phyloP scores from a whole-genome alignment of 2,888 invertebrate species.

The Campoplex nolae region DNA sequence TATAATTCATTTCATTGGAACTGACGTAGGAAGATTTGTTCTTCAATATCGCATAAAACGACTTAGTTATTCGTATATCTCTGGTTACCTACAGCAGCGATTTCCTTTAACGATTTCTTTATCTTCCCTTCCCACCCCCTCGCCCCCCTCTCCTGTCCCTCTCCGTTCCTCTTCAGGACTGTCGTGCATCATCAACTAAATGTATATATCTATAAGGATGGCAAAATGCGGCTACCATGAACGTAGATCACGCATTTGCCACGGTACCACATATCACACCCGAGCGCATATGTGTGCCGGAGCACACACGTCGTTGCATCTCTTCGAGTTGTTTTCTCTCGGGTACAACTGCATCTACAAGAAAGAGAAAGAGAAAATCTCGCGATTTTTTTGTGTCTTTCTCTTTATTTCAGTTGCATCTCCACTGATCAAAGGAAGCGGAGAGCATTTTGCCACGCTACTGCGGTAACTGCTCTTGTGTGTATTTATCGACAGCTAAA shows the following conservation, averaged over 20 bases:
- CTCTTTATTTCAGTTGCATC: not conserved
- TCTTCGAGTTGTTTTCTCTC: constrained; percentile 5
- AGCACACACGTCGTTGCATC: constrained; percentile 24
- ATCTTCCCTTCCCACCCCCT: not conserved
- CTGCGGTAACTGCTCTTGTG: constrained; percentile 31
- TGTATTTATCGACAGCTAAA: constrained; percentile 36
- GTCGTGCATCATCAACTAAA: constrained; percentile 55
- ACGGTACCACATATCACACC: constrained; percentile 68
- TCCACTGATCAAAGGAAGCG: not conserved
- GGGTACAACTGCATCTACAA: constrained; percentile 6
- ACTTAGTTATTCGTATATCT: constrained; percentile 32
- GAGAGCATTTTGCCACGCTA: constrained; percentile 32
- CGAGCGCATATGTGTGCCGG: constrained; percentile 2
- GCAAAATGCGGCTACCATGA: constrained; percentile 68
- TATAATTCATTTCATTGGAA: constrained; percentile 1
- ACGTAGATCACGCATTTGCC: constrained; percentile 78
- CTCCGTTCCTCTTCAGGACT: not conserved
- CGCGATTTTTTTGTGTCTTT: not conserved
- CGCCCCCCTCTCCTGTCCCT: not conserved
- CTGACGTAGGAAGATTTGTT: constrained; percentile 42
- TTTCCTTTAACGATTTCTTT: constrained; percentile 61
- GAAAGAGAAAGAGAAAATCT: constrained; percentile 11
- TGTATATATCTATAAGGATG: constrained; percentile 25
- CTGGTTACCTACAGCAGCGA: constrained; percentile 60
- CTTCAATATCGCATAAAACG: constrained; percentile 41